A percentile compares a stretch with the other conserved stretches of the same genome.
Evolutionary conservation across 2,888 invertebrate species (phyloP).

Genomic region (Stegana nigrithorax): DNA sequence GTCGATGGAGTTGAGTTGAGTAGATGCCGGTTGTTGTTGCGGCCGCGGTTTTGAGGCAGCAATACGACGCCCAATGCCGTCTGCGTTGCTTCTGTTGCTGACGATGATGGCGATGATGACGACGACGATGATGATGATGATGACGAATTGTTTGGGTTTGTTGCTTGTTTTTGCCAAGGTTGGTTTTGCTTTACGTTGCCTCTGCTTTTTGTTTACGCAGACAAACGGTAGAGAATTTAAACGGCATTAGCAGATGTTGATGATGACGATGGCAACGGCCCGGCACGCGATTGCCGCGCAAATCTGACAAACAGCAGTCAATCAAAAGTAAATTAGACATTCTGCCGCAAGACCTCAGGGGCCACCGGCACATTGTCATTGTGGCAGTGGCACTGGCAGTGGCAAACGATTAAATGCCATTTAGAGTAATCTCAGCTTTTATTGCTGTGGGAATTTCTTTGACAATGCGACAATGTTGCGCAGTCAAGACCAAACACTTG

Average conservation of each 20-base stretch:
- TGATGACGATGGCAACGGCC: no score
- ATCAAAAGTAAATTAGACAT: neutral
- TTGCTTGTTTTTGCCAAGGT: neutral
- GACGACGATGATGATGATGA: neutral
- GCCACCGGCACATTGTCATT: neutral
- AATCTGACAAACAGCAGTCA: neutral
- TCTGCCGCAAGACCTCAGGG: neutral
- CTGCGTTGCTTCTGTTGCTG: neutral
- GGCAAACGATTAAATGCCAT: no score
- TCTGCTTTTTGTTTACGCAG: conserved; percentile 6
- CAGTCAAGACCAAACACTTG: neutral
- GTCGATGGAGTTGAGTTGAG: no score
- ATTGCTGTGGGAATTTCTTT: no score
- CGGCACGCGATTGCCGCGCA: no score
- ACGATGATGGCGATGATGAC: neutral
- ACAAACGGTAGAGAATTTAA: neutral
- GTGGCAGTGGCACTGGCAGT: neutral
- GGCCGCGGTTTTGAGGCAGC: no score
- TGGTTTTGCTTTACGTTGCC: conserved; percentile 1
- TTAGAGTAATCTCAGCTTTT: no score
- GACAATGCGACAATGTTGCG: conserved; percentile 7
- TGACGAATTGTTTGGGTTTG: conserved; percentile 1
- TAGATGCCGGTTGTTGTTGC: no score
- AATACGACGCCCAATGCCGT: neutral
- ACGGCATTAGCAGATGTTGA: neutral